These are phyloP conservation scores for Cephus nigrinus DNA, from an alignment of 2,888 invertebrate species.

Conservation along the genomic window DNA sequence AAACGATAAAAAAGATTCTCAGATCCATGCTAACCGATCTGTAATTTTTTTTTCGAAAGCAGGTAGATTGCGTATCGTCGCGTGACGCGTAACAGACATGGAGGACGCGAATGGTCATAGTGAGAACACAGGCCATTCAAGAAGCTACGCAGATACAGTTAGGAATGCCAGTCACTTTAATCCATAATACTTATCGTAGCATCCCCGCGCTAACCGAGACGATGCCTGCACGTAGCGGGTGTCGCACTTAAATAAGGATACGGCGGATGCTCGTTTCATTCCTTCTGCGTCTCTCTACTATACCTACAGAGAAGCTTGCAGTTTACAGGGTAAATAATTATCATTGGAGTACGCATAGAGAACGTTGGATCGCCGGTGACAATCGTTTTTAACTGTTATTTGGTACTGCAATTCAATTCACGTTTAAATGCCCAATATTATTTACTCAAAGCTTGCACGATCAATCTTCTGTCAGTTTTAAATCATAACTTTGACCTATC, in stretches of 20 bases:
- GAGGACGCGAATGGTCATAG: conserved; percentile 14
- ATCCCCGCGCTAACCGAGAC: conserved; percentile 1
- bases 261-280: conserved; percentile 19
- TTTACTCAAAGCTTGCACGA: too few species aligned
- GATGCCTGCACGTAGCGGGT: conserved; percentile 16
- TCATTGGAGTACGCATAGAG: too few species aligned
- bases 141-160: conserved; percentile 43
- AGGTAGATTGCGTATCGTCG: not conserved
- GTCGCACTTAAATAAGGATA: conserved; percentile 5
- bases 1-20: too few species aligned
- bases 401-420: too few species aligned
- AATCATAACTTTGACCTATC: too few species aligned
- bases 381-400: too few species aligned
- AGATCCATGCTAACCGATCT: too few species aligned
- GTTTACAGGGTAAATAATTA: too few species aligned
- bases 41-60: not conserved
- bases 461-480: too few species aligned
- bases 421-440: too few species aligned
- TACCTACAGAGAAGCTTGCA: too few species aligned
- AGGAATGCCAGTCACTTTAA: conserved; percentile 46
- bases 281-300: conserved; percentile 4
- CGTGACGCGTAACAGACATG: conserved; percentile 5
- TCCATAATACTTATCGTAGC: conserved; percentile 12
- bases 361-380: too few species aligned
- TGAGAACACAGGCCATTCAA: conserved; percentile 36